Base-by-base conservation (phyloP, 2,888 invertebrate genomes). In the Eupeodes latifasciatus region DNA sequence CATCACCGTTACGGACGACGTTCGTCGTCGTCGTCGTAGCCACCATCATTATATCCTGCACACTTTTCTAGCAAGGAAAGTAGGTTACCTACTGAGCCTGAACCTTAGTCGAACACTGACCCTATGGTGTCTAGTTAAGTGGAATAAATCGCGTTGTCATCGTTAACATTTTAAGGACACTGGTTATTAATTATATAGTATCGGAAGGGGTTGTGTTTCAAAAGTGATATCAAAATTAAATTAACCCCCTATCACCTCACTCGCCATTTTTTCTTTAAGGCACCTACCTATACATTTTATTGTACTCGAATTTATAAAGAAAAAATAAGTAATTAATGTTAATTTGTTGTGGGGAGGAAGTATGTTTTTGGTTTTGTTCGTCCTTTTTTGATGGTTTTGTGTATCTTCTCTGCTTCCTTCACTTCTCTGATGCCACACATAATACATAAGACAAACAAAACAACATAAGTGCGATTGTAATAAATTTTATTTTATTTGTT, bases 381-480 rank as follows among this genome's bases (percentile, higher is more conserved):
- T 6, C n/a, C 36, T 16, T 44, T n/a, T 59, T 12, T 27, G 69
- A 71, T 55, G 55, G 44, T 11, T 4, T 7, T 16, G 44, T 44
- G 57, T 9, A 40, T 40, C 40, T 40, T 71, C 44, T 47, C 57
- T 57, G 62, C 47, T 27, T 27, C 27, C 27, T 27, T 27, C 62
- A 59, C 69, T 82, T 59, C 71, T 61, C 11, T 61, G 27, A 27
- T 40, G 19, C 53, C 51, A 34, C 74, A 36, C 47, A 19, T 34
- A 3, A 10, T 59, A 36, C 47, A 19, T 34, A 4, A 10, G 64
- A 71, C 59, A 76, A 87, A 76, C 53, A 75, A 69, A 83, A 83
- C 72, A 81, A 77, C 66, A 72, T 67, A 80, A 84, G 71, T 87
- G 80, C 84, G 84, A 87, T 80, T 81, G 72, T 66, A 80, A 84